phyloP scores from a whole-genome alignment of 2,113 vertebrate genomes.

The Psammodynastes pulverulentus region DNA sequence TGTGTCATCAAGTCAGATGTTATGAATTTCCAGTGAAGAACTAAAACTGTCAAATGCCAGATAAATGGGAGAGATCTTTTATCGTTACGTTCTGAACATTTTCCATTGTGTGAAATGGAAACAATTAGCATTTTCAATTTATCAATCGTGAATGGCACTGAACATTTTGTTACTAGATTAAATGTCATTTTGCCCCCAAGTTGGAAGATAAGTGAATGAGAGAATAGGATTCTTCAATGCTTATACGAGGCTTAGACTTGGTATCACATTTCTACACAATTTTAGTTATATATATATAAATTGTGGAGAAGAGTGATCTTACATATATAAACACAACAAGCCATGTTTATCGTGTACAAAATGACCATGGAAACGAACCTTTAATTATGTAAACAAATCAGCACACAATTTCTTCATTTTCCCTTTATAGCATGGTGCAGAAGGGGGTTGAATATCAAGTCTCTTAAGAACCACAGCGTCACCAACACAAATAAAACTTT shows the following conservation, averaged over 20 bases:
- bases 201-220: constrained; percentile 13
- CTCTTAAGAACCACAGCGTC: constrained; percentile 58
- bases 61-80: constrained; percentile 60
- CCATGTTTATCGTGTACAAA: constrained; percentile 44
- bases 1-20: constrained; percentile 30
- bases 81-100: constrained; percentile 35
- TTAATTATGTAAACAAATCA: constrained; percentile 57
- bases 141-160: constrained; percentile 26
- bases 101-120: constrained; percentile 29
- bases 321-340: constrained; percentile 8
- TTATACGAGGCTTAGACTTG: constrained; percentile 1
- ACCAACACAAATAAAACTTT: constrained; percentile 28
- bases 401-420: constrained; percentile 67
- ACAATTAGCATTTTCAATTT: constrained; percentile 10
- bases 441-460: constrained; percentile 40
- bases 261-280: constrained; percentile 43
- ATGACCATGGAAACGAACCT: constrained; percentile 50
- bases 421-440: constrained; percentile 51
- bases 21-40: constrained; percentile 36
- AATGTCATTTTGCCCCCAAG: constrained; percentile 23
- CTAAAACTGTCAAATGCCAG: constrained; percentile 53
- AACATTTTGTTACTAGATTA: constrained; percentile 34
- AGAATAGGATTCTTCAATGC: constrained; percentile 37
- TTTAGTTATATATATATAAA: constrained; percentile 35
- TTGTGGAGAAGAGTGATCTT: neutral